These are phyloP conservation scores for Falco novaeseelandiae DNA, from an alignment of 2,797 vertebrate genomes.

Conservation along the genomic window DNA sequence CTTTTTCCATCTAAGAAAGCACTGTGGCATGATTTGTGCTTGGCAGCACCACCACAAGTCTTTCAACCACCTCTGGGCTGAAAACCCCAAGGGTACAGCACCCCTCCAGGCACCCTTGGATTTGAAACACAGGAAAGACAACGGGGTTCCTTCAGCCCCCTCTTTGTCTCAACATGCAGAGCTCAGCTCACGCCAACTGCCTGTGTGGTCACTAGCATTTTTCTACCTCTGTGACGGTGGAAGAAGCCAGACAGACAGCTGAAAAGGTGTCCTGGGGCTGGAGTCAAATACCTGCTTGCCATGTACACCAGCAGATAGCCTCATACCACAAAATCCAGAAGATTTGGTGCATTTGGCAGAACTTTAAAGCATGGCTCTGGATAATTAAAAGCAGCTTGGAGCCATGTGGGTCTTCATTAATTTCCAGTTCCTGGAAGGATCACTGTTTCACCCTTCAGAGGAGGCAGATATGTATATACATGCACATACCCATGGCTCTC, in stretches of 20 bases:
- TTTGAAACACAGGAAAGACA: background rate
- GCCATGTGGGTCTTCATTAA: background rate
- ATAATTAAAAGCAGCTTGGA: constrained; percentile 52
- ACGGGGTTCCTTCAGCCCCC: background rate
- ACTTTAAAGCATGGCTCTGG: background rate
- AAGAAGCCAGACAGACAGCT: background rate
- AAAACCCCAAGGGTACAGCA: background rate
- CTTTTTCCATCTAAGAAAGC: background rate
- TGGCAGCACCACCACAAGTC: accelerated
- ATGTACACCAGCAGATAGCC: background rate
- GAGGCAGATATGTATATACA: background rate
- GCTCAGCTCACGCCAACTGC: background rate
- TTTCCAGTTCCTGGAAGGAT: constrained; percentile 8
- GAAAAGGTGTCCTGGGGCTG: background rate
- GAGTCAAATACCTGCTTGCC: background rate
- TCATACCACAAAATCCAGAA: background rate
- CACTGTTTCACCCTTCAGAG: background rate
- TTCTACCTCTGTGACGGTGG: background rate
- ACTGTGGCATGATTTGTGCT: background rate
- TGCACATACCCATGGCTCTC: background rate
- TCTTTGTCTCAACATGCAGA: background rate
- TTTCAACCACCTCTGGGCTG: background rate
- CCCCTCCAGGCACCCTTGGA: background rate
- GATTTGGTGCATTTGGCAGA: background rate
- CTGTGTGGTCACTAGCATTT: background rate